phyloP scores from a whole-genome alignment of 2,888 invertebrate genomes.

The Dolomedes plantarius region DNA sequence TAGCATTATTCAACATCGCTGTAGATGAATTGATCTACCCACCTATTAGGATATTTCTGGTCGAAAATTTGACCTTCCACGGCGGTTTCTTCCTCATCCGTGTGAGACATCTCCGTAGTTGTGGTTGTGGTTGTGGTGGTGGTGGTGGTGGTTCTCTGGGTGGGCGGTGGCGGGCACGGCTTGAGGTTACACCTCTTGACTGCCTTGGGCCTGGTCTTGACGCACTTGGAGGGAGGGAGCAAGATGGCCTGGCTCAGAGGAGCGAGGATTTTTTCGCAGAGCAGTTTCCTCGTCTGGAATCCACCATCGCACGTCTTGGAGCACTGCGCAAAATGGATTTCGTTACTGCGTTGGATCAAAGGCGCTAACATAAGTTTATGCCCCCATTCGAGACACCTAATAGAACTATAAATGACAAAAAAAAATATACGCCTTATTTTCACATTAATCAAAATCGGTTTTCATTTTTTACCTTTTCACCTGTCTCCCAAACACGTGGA shows the following conservation, averaged over 20 bases:
- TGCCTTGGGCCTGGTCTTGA: slow-evolving; percentile 84
- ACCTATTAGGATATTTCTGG: slow-evolving; percentile 62
- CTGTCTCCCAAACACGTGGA: too few relatives aligned
- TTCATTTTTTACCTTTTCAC: too few relatives aligned
- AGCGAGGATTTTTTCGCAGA: slow-evolving; percentile 94
- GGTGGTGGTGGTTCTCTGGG: slow-evolving; percentile 28
- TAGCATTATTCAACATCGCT: too few relatives aligned
- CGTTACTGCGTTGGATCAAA: too few relatives aligned
- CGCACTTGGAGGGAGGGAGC: slow-evolving; percentile 83
- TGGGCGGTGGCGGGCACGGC: slow-evolving; percentile 73
- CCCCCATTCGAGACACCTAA: too few relatives aligned
- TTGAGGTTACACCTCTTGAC: slow-evolving; percentile 84
- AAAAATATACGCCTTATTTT: too few relatives aligned
- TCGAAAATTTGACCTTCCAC: slow-evolving; percentile 35
- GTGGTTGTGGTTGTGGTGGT: slow-evolving; percentile 34
- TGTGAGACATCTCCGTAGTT: background rate
- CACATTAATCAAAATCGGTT: too few relatives aligned
- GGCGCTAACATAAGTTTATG: too few relatives aligned
- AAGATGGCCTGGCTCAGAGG: slow-evolving; percentile 89
- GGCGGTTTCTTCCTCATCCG: slow-evolving; percentile 12
- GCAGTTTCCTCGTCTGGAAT: slow-evolving; percentile 86
- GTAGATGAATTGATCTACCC: too few relatives aligned
- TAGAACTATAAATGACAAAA: too few relatives aligned
- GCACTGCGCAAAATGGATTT: slow-evolving; percentile 81
- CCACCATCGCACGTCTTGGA: slow-evolving; percentile 95